phyloP scores from a whole-genome alignment of 2,888 invertebrate species.

The Drosophila mettleri region DNA sequence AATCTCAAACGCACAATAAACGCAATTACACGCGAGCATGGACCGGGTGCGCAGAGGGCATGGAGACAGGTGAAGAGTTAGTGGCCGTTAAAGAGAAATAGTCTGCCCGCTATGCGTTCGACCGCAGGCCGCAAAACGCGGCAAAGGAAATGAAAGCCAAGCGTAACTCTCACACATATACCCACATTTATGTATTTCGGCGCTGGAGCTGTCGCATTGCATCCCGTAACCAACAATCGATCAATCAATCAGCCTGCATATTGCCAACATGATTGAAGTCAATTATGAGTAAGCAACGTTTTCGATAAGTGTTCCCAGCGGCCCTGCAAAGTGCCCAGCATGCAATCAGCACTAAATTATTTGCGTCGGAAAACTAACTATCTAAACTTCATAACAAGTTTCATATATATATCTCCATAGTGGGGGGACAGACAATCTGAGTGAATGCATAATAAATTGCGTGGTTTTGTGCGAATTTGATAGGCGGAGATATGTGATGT shows the following conservation, averaged over 20 bases:
- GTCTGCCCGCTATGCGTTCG: constrained; percentile 21
- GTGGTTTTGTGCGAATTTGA: constrained; percentile 35
- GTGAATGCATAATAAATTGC: constrained; percentile 62
- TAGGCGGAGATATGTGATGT: constrained; percentile 37
- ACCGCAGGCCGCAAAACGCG: constrained; percentile 60
- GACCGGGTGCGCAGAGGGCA: background rate
- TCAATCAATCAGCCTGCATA: constrained; percentile 46
- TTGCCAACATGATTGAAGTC: constrained; percentile 68
- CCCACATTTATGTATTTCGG: background rate
- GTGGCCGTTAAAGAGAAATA: constrained; percentile 34
- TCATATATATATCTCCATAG: background rate
- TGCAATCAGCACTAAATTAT: constrained; percentile 58
- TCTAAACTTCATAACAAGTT: constrained; percentile 19
- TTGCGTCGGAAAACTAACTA: constrained; percentile 42
- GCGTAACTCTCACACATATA: background rate
- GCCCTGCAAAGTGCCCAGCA: constrained; percentile 11
- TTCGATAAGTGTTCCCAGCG: constrained; percentile 63
- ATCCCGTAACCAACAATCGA: constrained; percentile 31
- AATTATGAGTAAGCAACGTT: constrained; percentile 63
- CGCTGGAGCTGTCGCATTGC: constrained; percentile 37
- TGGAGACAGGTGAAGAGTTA: constrained; percentile 9
- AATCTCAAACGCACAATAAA: constrained; percentile 80
- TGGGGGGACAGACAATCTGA: constrained; percentile 19
- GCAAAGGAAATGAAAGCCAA: constrained; percentile 61
- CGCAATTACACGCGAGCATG: constrained; percentile 63